Base-by-base conservation (phyloP, 2,113 vertebrate genomes). In the Cepphus grylle region DNA sequence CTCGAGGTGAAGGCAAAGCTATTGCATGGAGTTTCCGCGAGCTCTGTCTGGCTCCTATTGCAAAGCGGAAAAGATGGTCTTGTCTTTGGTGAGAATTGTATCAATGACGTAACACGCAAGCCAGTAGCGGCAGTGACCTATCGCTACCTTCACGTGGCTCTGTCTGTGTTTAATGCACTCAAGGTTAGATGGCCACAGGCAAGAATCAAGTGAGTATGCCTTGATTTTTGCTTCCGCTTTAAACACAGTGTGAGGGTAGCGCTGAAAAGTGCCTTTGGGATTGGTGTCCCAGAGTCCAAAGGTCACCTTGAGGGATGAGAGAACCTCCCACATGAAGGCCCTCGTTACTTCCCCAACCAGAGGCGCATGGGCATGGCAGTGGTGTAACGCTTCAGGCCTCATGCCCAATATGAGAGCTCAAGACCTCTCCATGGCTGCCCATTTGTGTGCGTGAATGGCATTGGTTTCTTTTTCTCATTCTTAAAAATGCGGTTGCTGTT, bases 81-180 rank as follows among this genome's bases (percentile, higher is more conserved):
- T 62, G 76, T 98, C 98, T 98, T 98, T 98, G 98, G 98, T 97
- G 97, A 98, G 92, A 86, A 47, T 36, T 25, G 52, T 84, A 50
- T 83, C 82, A 2, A 15, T 53, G 84, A 77, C 2, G 11, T 56
- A 29, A 53, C 38, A 63, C 34, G 3, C 27, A 21, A 81, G 77
- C 79, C 43, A 10, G 49, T 15, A 26, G 40, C 12, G 4, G 61
- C 79, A 77, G 81, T 38, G 82, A 34, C 74, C 88, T 62, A 14
- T 58, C 6, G 21, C 63, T 17, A 14, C 81, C 69, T 81, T 53
- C 78, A 5, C 11, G 0, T 34, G 88, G 93, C 88, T 93, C 91
- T 34, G 59, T 23, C 65, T 34, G 82, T 70, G 87, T 47, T 63
- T 59, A 91, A 71, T 3, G 65, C 93, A 4, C 90, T 79, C 86